Percentiles rank a stretch among this genome's conserved stretches.
These are phyloP conservation scores for Salarias fasciatus DNA, from an alignment of 2,797 vertebrate genomes.

Conservation along the genomic window DNA sequence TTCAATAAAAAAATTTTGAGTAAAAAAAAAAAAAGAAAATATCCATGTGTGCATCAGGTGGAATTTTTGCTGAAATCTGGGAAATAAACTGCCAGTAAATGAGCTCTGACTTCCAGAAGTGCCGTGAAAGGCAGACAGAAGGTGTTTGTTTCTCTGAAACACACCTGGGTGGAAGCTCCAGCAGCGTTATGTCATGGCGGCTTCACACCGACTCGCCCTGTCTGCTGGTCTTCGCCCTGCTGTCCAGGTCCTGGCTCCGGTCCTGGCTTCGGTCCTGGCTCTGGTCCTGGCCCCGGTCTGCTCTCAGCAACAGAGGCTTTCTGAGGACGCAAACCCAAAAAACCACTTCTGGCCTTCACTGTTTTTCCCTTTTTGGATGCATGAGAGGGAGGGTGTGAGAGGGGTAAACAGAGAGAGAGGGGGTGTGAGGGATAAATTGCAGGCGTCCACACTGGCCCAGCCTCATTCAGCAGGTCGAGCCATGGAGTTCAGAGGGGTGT, in stretches of 20 bases:
- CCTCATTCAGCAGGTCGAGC: conserved; percentile 55
- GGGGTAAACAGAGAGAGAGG: conserved; percentile 19
- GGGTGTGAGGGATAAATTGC: conserved; percentile 61
- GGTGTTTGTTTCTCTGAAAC: conserved; percentile 33
- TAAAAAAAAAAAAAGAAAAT: too few relatives aligned
- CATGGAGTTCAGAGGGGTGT: conserved; percentile 84
- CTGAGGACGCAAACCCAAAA: conserved; percentile 52
- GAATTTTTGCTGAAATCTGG: too few relatives aligned
- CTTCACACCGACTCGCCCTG: conserved; percentile 16
- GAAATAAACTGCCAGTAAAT: too few relatives aligned
- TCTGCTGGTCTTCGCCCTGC: conserved; percentile 55
- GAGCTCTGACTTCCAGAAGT: too few relatives aligned
- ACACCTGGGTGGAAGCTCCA: conserved; percentile 27
- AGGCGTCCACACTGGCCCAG: conserved; percentile 42
- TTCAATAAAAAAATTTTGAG: too few relatives aligned
- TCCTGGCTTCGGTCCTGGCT: conserved; percentile 43
- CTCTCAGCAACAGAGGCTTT: conserved; percentile 32
- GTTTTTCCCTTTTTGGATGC: conserved; percentile 55
- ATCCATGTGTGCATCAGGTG: too few relatives aligned
- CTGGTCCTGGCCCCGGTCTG: conserved; percentile 33
- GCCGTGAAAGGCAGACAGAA: conserved; percentile 16
- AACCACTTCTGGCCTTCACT: conserved; percentile 64
- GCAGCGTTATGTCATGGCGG: conserved; percentile 34
- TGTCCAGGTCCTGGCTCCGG: conserved; percentile 38
- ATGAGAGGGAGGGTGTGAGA: conserved; percentile 52